Evolutionary conservation across 1,140 invertebrate genomes (phyloP).

Genomic region (Bombus waltoni): DNA sequence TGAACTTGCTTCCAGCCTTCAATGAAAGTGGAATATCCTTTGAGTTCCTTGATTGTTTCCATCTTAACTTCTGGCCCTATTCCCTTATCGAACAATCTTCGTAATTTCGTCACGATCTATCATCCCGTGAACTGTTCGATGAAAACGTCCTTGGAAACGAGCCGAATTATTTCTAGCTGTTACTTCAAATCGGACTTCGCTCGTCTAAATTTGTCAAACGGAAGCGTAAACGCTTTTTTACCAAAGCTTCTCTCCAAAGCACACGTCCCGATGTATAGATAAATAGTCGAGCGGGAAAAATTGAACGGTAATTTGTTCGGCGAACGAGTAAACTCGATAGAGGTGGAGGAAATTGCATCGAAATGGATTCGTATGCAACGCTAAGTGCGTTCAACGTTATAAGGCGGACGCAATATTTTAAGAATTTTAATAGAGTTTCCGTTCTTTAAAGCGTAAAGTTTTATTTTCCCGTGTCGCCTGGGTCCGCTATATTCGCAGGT

Average conservation of each 20-base stretch:
- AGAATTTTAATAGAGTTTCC: constrained; percentile 19
- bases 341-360: not conserved
- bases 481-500: not conserved
- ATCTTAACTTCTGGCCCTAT: not conserved
- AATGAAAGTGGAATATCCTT: constrained; percentile 20
- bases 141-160: not conserved
- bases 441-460: constrained; percentile 29
- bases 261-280: not conserved
- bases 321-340: not conserved
- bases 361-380: not conserved
- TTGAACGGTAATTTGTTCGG: not conserved
- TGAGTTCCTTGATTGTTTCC: constrained; percentile 27
- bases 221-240: not conserved
- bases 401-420: constrained; percentile 13
- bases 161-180: not conserved
- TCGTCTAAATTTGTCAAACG: too few species aligned
- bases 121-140: not conserved
- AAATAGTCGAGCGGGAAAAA: not conserved
- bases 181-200: not conserved
- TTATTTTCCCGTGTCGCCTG: not conserved
- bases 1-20: constrained; percentile 12
- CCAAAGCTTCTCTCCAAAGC: not conserved
- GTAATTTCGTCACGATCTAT: not conserved
- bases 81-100: not conserved
- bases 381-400: not conserved